Evolutionary conservation across 2,113 vertebrate genomes (phyloP).

Genomic region (Machaerirhynchus nigripectus): DNA sequence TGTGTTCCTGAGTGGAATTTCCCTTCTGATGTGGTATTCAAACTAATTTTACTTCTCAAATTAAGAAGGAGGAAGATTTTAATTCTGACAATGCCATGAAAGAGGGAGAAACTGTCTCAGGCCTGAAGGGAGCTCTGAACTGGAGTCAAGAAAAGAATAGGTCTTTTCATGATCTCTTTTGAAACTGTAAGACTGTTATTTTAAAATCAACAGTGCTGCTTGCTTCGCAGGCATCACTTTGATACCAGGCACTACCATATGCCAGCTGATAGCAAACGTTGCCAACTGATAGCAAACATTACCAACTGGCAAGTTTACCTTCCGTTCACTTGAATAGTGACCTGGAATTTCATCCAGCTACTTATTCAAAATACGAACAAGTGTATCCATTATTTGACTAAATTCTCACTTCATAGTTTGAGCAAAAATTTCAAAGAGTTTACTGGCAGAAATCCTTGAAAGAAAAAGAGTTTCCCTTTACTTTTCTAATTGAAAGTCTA

Average conservation of each 20-base stretch:
- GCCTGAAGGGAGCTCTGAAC: not conserved
- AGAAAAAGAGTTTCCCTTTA: not conserved
- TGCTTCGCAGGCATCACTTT: not conserved
- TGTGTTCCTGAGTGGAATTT: not conserved
- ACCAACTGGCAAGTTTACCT: not conserved
- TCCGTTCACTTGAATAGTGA: not conserved
- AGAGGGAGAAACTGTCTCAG: not conserved
- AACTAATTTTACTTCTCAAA: conserved; percentile 17
- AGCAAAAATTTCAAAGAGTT: not conserved
- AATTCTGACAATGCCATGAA: not conserved
- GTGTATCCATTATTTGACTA: not conserved
- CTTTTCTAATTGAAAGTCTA: not conserved
- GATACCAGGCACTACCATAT: not conserved
- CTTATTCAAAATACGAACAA: not conserved
- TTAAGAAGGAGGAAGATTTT: not conserved
- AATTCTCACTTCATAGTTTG: not conserved
- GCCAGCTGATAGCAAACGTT: not conserved
- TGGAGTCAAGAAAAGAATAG: not conserved
- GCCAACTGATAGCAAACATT: not conserved
- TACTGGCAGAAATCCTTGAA: not conserved
- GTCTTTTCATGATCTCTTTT: not conserved
- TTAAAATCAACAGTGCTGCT: not conserved
- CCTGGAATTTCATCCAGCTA: not conserved
- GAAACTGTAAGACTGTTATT: not conserved
- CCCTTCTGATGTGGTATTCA: conserved; percentile 11